Percentiles rank a stretch among this genome's conserved stretches.
These are phyloP conservation scores for Serrognathus titanus DNA, from an alignment of 2,888 invertebrate species.

Conservation along the genomic window DNA sequence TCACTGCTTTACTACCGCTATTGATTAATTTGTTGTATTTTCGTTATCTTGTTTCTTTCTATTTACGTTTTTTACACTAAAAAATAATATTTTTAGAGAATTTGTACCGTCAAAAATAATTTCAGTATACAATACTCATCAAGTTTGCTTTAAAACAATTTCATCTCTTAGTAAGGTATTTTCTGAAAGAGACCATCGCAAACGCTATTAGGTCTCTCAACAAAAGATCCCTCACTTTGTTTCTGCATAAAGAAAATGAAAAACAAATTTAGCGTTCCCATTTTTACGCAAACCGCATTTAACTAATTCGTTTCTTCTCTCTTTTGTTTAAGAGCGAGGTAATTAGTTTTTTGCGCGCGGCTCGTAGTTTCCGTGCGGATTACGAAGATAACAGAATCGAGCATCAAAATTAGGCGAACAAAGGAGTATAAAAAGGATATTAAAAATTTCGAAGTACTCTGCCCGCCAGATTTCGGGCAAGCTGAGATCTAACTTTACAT, in stretches of 20 bases:
- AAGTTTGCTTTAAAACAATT: too few species aligned
- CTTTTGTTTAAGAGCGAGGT: neutral
- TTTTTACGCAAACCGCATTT: slow-evolving; percentile 1
- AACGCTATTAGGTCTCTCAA: too few species aligned
- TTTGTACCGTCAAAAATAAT: too few species aligned
- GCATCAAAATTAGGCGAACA: neutral
- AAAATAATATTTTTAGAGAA: too few species aligned
- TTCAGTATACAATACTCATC: too few species aligned
- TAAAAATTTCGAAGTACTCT: neutral
- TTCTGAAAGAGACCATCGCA: too few species aligned
- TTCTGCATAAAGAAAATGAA: neutral
- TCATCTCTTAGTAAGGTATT: too few species aligned
- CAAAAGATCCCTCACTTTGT: neutral
- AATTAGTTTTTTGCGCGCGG: neutral
- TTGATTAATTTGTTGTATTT: too few species aligned
- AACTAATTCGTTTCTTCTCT: neutral
- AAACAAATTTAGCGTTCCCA: neutral
- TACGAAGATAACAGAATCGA: neutral
- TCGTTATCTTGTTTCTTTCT: too few species aligned
- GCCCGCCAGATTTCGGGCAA: neutral
- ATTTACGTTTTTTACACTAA: too few species aligned
- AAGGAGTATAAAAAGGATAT: neutral
- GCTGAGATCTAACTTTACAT: neutral
- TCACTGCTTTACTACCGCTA: too few species aligned
- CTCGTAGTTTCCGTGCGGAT: neutral